phyloP scores from a whole-genome alignment of 2,888 invertebrate genomes.

The Eupsilia transversa region DNA sequence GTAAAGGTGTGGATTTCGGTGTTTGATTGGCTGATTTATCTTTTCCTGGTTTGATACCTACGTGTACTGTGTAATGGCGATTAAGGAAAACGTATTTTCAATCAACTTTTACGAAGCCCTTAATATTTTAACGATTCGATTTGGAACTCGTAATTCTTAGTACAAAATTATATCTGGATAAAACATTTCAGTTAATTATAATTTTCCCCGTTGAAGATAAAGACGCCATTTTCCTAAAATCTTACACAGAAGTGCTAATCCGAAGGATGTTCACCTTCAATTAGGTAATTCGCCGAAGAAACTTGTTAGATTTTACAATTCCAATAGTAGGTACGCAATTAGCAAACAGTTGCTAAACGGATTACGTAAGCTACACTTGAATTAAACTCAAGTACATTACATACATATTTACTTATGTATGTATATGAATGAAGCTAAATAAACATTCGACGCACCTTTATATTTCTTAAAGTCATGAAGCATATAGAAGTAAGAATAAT shows the following conservation, averaged over 20 bases:
- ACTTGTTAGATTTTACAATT: constrained; percentile 38
- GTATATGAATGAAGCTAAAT: constrained; percentile 32
- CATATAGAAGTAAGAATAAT: constrained; percentile 35
- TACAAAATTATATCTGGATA: not conserved
- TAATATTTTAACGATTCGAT: not conserved
- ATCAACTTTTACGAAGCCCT: not conserved
- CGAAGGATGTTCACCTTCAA: constrained; percentile 48
- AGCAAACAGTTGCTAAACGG: constrained; percentile 50
- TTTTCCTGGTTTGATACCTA: constrained; percentile 1
- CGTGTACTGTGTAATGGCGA: not conserved
- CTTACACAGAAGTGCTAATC: constrained; percentile 8
- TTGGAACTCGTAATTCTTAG: not conserved
- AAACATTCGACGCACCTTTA: constrained; percentile 39
- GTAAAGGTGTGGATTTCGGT: constrained; percentile 32
- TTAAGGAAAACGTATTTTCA: not conserved
- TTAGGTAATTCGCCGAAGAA: constrained; percentile 25
- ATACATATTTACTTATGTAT: constrained; percentile 5
- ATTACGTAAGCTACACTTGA: constrained; percentile 51
- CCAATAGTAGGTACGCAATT: constrained; percentile 24
- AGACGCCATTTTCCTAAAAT: constrained; percentile 20
- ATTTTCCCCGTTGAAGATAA: not conserved
- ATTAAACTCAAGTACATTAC: constrained; percentile 31
- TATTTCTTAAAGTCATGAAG: constrained; percentile 19
- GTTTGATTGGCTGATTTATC: constrained; percentile 5
- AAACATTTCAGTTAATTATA: not conserved